Base-by-base conservation (phyloP, 2,113 vertebrate species). In the Paradoxurus hermaphroditus region DNA sequence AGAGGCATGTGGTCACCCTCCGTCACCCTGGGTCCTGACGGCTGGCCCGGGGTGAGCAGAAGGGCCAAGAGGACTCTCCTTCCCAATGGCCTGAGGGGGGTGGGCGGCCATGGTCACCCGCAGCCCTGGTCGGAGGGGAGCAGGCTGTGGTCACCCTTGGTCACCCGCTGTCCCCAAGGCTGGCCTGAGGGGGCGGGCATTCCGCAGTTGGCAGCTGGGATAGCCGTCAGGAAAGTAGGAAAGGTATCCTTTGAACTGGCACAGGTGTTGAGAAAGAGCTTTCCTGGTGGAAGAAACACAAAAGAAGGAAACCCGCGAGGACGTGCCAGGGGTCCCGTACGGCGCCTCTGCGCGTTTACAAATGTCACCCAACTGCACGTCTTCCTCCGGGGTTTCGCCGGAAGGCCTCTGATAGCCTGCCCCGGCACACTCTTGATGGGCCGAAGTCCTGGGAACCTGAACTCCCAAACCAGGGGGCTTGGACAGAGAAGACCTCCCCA, bases 381-480 rank as follows among this genome's bases (percentile, higher is more conserved):
- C 34, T 1, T 8, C 5, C 15, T 18, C 15, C 11, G 4, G 3
- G 10, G 12, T 5, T n/a, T 19, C 68, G 10, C n/a, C 0, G 44
- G n/a, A 13, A 18, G 19, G 8, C 41, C 15, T 1, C 27, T 5
- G 49, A 49, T 13, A 49, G n/a, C 19, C 51, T 15, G 51, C 46
- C 29, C 68, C n/a, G 3, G 18, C 67, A n/a, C 67, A 2, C 34
- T 3, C 34, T 68, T 1, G 14, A 0, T 1, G 68, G 68, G 7
- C 34, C 65, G 7, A 7, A 4, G 4, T 63, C 10, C 41, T 3
- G 12, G 53, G 67, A n/a, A 19, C 65, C 44, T 2, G 3, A 5
- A 4, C 12, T 27, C 11, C 25, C 36, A 16, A 23, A 31, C 2
- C 12, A 3, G 44, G 18, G 2, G 2, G 5, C 12, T n/a, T 16